phyloP scores from a whole-genome alignment of 2,113 vertebrate species.

The Megaptera novaeangliae region DNA sequence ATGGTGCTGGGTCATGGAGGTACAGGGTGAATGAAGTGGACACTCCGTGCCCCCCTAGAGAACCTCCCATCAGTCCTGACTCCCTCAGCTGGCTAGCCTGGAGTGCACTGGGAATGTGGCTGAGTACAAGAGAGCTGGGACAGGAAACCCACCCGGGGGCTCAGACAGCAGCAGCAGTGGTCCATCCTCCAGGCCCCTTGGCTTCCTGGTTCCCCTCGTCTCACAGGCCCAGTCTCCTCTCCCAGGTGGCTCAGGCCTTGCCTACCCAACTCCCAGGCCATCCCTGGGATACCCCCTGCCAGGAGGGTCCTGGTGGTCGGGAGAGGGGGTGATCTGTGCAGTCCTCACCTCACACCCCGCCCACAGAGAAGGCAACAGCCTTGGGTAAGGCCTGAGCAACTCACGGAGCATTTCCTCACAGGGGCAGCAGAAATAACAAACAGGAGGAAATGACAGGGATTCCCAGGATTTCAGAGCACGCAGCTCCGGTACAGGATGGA shows the following conservation, averaged over 20 bases:
- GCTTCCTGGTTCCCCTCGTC: background rate
- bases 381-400: background rate
- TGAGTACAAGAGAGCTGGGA: background rate
- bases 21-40: background rate
- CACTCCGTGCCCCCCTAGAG: background rate
- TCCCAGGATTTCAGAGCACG: conserved; percentile 65
- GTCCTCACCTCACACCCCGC: no score
- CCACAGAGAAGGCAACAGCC: background rate
- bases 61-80: background rate
- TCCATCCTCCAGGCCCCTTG: background rate
- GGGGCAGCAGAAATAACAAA: conserved; percentile 65
- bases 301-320: background rate
- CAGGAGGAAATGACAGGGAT: conserved; percentile 65
- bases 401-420: conserved; percentile 49
- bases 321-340: background rate
- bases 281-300: background rate
- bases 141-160: background rate
- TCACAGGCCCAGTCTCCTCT: background rate
- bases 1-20: background rate
- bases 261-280: background rate
- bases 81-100: background rate
- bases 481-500: conserved; percentile 18
- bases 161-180: background rate
- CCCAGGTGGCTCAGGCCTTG: background rate
- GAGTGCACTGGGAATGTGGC: background rate